Evolutionary conservation across 1,140 invertebrate species (phyloP).

Genomic region (Charaxes varanes): DNA sequence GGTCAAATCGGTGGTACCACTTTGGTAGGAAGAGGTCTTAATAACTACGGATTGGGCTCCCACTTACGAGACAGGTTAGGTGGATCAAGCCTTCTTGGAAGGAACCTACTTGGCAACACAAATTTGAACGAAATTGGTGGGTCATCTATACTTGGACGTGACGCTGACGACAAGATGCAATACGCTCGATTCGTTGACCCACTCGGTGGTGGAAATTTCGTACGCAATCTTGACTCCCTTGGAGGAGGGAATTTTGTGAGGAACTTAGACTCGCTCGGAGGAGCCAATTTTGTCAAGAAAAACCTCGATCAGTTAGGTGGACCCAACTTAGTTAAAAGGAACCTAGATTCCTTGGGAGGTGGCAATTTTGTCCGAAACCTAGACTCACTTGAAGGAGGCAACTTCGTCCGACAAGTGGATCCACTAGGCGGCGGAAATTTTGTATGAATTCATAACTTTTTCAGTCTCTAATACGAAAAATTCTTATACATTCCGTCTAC

Average conservation of each 20-base stretch:
- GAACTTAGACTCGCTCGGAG: slow-evolving; percentile 57
- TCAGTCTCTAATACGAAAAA: too few relatives aligned
- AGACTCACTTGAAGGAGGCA: slow-evolving; percentile 67
- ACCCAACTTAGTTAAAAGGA: slow-evolving; percentile 63
- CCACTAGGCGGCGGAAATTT: slow-evolving; percentile 34
- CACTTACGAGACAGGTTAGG: slow-evolving; percentile 25
- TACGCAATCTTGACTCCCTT: slow-evolving; percentile 55
- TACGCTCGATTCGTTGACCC: slow-evolving; percentile 62
- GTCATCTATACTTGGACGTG: slow-evolving; percentile 30
- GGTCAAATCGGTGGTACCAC: slow-evolving; percentile 35
- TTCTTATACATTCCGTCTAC: too few relatives aligned
- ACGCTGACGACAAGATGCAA: slow-evolving; percentile 37
- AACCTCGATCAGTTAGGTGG: slow-evolving; percentile 71
- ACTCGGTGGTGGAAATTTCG: slow-evolving; percentile 60
- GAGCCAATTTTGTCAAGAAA: slow-evolving; percentile 62
- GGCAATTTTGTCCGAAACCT: slow-evolving; percentile 51
- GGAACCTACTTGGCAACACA: slow-evolving; percentile 23
- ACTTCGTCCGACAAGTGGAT: slow-evolving; percentile 39
- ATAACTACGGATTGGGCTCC: slow-evolving; percentile 21
- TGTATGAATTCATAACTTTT: too few relatives aligned
- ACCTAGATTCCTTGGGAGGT: slow-evolving; percentile 58
- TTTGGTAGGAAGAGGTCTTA: slow-evolving; percentile 37
- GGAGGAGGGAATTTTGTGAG: slow-evolving; percentile 62
- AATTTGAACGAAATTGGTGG: slow-evolving; percentile 43
- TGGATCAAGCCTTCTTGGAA: slow-evolving; percentile 25